phyloP scores from a whole-genome alignment of 2,113 vertebrate genomes.

The Garra rufa region DNA sequence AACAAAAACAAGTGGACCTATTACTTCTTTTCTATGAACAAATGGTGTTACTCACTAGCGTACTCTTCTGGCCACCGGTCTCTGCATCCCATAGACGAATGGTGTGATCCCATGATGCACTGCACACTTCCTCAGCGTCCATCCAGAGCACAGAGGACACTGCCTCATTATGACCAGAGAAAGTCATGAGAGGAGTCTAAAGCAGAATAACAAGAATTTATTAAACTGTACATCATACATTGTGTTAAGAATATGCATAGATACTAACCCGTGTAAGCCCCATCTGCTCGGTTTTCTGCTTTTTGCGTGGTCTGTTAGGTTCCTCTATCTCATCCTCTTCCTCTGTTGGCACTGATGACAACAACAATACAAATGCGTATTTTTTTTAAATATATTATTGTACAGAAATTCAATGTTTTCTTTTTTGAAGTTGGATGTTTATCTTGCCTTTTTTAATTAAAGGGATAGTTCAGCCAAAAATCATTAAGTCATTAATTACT shows the following conservation, averaged over 20 bases:
- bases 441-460: not conserved
- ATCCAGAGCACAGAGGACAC: slow-evolving; percentile 93
- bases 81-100: slow-evolving; percentile 93
- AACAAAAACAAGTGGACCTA: not conserved
- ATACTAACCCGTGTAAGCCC: slow-evolving; percentile 87
- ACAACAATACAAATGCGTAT: not conserved
- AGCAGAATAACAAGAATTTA: slow-evolving; percentile 38
- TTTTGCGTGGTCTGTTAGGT: slow-evolving; percentile 89
- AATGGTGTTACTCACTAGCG: slow-evolving; percentile 79
- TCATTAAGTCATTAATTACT: too few species aligned
- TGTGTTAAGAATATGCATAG: not conserved
- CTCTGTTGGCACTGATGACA: slow-evolving; percentile 84
- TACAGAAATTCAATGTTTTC: not conserved
- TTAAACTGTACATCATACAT: too few species aligned
- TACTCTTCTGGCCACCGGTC: slow-evolving; percentile 85
- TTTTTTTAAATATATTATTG: not conserved
- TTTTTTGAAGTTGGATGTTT: not conserved
- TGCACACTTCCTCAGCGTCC: slow-evolving; percentile 91
- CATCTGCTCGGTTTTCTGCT: slow-evolving; percentile 94
- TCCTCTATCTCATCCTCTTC: slow-evolving; percentile 92
- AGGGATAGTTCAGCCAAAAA: too few species aligned
- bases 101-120: slow-evolving; percentile 96
- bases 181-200: slow-evolving; percentile 91
- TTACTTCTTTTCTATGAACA: not conserved
- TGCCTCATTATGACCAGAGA: slow-evolving; percentile 93